Evolutionary conservation across 2,113 vertebrate genomes (phyloP), one percentile per base, ranked within the genome.

Genomic region (Lynx canadensis): DNA sequence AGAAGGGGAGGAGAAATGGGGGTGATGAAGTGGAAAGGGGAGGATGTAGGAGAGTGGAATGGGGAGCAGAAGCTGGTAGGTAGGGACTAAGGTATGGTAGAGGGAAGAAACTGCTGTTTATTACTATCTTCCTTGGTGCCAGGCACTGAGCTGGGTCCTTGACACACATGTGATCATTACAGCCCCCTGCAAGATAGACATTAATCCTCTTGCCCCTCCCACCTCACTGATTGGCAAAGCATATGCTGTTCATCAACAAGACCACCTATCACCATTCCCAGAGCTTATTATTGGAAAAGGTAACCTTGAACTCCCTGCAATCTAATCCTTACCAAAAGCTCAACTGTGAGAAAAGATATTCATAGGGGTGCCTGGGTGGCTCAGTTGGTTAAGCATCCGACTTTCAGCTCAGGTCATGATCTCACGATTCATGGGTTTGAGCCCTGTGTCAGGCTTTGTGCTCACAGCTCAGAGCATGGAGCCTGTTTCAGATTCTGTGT

Each of bases 251-350:
- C 48, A 93, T 63, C 68, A 81, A 66, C n/a, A 88, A 66, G 66
- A 55, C 13, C 29, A 16, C 76, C 76, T 48, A 78, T 50, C 33
- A 23, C 41, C 60, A 71, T 52, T 82, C 31, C 71, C 25, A 69
- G 38, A 25, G 41, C 36, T 85, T 95, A 66, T 82, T 90, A 96
- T 57, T 94, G 84, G 48, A 85, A 92, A 93, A 92, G 41, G 23
- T 33, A 90, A 95, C 41, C 31, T 89, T 90, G 68, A 97, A 96
- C 63, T 94, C 31, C 38, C 16, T 79, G 60, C 29, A n/a, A 69
- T 68, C 33, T 52, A 84, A 88, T 80, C 36, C 45, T 94, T 81
- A 92, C 66, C 27, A 41, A 87, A 97, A 97, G 14, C 13, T 91
- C 45, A 85, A 31, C n/a, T 89, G 25, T 69, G 25, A 95, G 66